Percentiles rank a stretch among this genome's conserved stretches.
These are phyloP conservation scores for Sinocyclocheilus grahami DNA, from an alignment of 2,113 vertebrate species.

Conservation along the genomic window DNA sequence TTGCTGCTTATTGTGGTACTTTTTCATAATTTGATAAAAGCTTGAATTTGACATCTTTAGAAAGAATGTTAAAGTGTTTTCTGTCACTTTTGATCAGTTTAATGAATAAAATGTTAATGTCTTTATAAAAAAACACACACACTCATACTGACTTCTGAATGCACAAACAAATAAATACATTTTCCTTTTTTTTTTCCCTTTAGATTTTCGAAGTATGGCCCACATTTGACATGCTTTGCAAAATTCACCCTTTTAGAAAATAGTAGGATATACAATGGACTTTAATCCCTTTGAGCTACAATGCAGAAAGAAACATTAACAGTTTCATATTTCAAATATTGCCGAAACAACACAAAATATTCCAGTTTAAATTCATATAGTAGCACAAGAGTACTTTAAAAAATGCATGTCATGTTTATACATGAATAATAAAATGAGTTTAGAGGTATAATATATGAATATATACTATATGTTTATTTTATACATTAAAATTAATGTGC, in stretches of 20 bases:
- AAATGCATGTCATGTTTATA: background rate
- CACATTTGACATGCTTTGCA: background rate
- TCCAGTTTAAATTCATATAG: background rate
- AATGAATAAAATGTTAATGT: too few relatives aligned
- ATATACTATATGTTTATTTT: background rate
- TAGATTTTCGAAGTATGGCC: background rate
- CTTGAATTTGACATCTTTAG: too few relatives aligned
- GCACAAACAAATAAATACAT: too few relatives aligned
- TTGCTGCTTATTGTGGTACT: too few relatives aligned
- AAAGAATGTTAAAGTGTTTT: too few relatives aligned
- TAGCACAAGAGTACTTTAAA: background rate
- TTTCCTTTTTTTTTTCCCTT: too few relatives aligned
- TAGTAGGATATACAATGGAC: background rate
- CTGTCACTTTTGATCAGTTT: too few relatives aligned
- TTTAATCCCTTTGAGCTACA: background rate
- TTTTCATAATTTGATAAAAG: too few relatives aligned
- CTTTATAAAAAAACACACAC: too few relatives aligned
- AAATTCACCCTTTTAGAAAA: background rate
- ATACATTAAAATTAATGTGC: background rate
- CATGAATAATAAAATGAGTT: constrained; percentile 17
- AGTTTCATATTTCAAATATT: background rate
- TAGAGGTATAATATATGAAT: background rate
- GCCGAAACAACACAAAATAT: constrained; percentile 3
- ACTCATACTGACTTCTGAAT: too few relatives aligned
- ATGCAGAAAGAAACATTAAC: background rate